Evolutionary conservation across 1,140 invertebrate species (phyloP), one percentile per base, ranked within the genome.

Genomic region (Nylanderia fulva): DNA sequence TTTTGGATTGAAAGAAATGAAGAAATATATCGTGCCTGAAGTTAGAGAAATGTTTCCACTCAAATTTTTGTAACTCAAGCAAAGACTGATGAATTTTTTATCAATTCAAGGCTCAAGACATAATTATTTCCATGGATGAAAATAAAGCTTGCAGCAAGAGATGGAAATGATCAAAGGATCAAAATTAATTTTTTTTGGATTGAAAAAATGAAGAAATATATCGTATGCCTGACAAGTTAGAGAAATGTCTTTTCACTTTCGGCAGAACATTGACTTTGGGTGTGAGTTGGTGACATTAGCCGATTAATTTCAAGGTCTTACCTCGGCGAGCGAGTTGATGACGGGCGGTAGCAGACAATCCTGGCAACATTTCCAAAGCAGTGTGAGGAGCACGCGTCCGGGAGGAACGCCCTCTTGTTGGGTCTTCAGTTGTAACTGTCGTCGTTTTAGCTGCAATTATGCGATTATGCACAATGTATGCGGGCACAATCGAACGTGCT

Each of bases 311-410:
- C 39, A 11, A 33, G 13, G 7, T 93, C 94, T 95, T 93, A 97
- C 97, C 94, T 98, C 97, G 60, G 96, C 96, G 39, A 97, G 95
- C 45, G 97, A 97, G 89, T 97, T 97, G 75, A 97, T 96, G 36
- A 95, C 91, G 2, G 97, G 97, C 58, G 97, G 96, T 86, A 96
- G 96, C 68, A 98, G 96, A 93, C 97, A 98, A 90, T 98, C 97
- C 93, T 97, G 97, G 91, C 97, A 98, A 94, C 97, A 98, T 93
- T 98, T 98, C 91, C 96, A 97, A 69, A 98, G 95, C 72, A 98
- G 95, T 18, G 97, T 97, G 52, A 98, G 96, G 80, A 98, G 94
- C 58, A 98, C 96, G 88, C 97, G 94, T 21, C 96, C 96, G 2
- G 97, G 97, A 56, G 96, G 96, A 45, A 97, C 96, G 64, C 96